Percentiles rank a stretch among this genome's conserved stretches.
These are phyloP conservation scores for Mayetiola destructor DNA, from an alignment of 2,888 invertebrate genomes.

Conservation along the genomic window DNA sequence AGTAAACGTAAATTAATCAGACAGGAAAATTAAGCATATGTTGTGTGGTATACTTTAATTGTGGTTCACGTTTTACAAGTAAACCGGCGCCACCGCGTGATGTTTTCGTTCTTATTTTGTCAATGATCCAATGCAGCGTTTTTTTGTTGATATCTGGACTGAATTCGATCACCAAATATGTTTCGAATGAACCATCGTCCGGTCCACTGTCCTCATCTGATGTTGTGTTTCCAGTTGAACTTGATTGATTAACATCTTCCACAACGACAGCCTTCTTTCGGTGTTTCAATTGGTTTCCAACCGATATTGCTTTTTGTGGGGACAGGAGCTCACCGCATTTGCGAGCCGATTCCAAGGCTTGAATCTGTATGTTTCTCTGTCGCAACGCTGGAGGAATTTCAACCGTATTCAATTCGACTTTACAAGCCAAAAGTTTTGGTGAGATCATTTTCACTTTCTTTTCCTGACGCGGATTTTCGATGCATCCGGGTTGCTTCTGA, in stretches of 20 bases:
- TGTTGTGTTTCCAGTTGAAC: not conserved
- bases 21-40: too few relatives aligned
- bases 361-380: conserved; percentile 9
- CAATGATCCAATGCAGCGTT: conserved; percentile 39
- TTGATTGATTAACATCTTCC: conserved; percentile 7
- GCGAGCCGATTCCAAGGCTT: not conserved
- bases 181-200: not conserved
- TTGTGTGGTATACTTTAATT: conserved; percentile 10
- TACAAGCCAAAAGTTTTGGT: not conserved
- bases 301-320: not conserved
- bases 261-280: not conserved
- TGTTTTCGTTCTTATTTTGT: conserved; percentile 38
- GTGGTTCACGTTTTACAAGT: conserved; percentile 38
- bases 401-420: not conserved
- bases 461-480: not conserved
- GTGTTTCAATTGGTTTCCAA: not conserved
- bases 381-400: conserved; percentile 4
- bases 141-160: conserved; percentile 34
- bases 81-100: conserved; percentile 42
- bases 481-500: not conserved
- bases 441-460: not conserved
- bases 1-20: too few relatives aligned
- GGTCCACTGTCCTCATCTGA: not conserved
- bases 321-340: not conserved
- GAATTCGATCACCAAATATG: conserved; percentile 36